Evolutionary conservation across 2,797 vertebrate genomes (phyloP).

Genomic region (Microtus obscurus): DNA sequence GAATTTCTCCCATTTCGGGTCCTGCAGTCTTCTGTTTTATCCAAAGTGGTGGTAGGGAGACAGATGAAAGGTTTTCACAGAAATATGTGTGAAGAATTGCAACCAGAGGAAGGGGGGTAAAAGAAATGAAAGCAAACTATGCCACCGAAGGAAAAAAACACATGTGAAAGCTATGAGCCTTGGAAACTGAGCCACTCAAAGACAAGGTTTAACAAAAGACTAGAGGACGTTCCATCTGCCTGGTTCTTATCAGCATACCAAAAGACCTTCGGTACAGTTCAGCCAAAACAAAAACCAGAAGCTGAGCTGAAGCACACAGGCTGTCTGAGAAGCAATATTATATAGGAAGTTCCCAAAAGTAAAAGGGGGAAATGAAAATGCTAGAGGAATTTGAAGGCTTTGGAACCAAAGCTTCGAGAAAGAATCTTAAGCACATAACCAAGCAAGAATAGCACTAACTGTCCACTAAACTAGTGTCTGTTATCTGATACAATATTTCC

Average conservation of each 20-base stretch:
- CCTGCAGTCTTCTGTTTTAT: background rate
- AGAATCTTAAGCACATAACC: background rate
- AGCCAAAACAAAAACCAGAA: background rate
- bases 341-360: background rate
- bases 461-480: background rate
- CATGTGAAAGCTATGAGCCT: background rate
- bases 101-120: background rate
- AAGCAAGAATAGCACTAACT: background rate
- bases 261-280: background rate
- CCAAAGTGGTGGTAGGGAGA: background rate
- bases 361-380: background rate
- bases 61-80: background rate
- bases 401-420: background rate
- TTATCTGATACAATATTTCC: background rate
- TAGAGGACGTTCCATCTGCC: too few species aligned
- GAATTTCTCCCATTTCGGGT: background rate
- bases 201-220: background rate
- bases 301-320: background rate
- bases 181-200: background rate
- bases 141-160: background rate
- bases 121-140: constrained; percentile 3
- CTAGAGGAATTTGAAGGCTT: background rate
- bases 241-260: background rate
- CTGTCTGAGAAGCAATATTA: background rate
- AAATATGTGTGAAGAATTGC: constrained; percentile 5